phyloP scores from a whole-genome alignment of 2,113 vertebrate species.

The Choloepus hoffmanni region DNA sequence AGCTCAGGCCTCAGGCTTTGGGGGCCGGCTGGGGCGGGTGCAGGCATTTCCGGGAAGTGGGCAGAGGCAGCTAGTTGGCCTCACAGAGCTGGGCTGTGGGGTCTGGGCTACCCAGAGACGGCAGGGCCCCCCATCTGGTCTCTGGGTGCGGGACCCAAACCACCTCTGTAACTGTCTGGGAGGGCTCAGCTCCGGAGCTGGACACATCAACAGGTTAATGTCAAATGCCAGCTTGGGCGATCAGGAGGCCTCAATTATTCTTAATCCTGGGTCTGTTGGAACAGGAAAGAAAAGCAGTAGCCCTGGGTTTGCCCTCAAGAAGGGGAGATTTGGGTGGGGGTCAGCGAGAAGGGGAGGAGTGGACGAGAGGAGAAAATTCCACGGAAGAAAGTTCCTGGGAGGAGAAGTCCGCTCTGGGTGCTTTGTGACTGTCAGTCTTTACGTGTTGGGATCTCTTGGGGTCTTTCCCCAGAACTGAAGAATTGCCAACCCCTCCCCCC shows the following conservation, averaged over 20 bases:
- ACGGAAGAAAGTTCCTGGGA: background rate
- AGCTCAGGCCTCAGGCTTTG: background rate
- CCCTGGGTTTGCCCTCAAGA: background rate
- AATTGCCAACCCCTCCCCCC: rapidly evolving
- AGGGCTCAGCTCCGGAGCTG: background rate
- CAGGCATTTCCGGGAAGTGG: background rate
- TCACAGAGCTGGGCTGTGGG: background rate
- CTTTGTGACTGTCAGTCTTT: rapidly evolving
- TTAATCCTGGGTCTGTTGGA: background rate
- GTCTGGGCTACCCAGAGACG: background rate
- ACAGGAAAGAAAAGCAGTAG: background rate
- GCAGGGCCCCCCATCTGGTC: background rate
- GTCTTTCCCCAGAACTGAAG: background rate
- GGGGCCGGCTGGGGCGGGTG: background rate
- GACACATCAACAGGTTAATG: background rate
- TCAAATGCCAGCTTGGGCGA: background rate
- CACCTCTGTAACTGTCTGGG: background rate
- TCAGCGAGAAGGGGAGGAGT: too few species aligned
- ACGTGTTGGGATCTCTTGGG: background rate
- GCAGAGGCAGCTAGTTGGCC: background rate
- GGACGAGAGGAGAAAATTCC: rapidly evolving
- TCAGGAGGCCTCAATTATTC: too few species aligned
- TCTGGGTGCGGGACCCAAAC: background rate
- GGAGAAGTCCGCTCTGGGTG: rapidly evolving
- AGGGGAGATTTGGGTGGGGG: background rate